Base-by-base conservation (phyloP, 1,140 invertebrate species). In the Sinonovacula constricta region DNA sequence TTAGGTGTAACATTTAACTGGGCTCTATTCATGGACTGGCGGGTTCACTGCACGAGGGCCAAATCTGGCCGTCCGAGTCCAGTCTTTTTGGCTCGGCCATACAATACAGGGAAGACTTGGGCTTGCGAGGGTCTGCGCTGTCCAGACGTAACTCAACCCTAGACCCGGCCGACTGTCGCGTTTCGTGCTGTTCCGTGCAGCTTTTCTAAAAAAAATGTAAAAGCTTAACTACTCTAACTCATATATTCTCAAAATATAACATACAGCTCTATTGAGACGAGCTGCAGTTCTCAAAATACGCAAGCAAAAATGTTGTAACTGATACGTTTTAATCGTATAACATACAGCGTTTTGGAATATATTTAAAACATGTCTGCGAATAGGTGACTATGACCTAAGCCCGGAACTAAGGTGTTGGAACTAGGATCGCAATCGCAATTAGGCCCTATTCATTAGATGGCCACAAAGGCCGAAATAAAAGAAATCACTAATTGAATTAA, bases 1-100 rank as follows among this genome's bases (percentile, higher is more conserved):
- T 70, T 70, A 70, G n/a, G 3, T 39, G 34, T 33, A 59, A 70
- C 51, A 28, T 1, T 3, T 56, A 70, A 70, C 24, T 70, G 45
- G 28, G 59, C 34, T 56, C 59, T 59, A 59, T 70, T 56, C 26
- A 15, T 30, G 5, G 4, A 24, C 18, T 10, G 26, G n/a, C 1
- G n/a, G 33, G 10, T 56, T 24, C 24, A 56, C 26, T 56, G 68
- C 68, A 53, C 24, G 7, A 26, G 3, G 1, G 67, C n/a, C 68
- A n/a, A 26, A 49, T 14, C 10, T 24, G 33, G 49, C n/a, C n/a
- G n/a, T n/a, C n/a, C n/a, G n/a, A n/a, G n/a, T n/a, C n/a, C n/a
- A n/a, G n/a, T n/a, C n/a, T n/a, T n/a, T n/a, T n/a, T n/a, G n/a
- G n/a, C n/a, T n/a, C n/a, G n/a, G n/a, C n/a, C n/a, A n/a, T n/a